phyloP scores from a whole-genome alignment of 1,140 invertebrate genomes.

The Potamilus streckersoni region DNA sequence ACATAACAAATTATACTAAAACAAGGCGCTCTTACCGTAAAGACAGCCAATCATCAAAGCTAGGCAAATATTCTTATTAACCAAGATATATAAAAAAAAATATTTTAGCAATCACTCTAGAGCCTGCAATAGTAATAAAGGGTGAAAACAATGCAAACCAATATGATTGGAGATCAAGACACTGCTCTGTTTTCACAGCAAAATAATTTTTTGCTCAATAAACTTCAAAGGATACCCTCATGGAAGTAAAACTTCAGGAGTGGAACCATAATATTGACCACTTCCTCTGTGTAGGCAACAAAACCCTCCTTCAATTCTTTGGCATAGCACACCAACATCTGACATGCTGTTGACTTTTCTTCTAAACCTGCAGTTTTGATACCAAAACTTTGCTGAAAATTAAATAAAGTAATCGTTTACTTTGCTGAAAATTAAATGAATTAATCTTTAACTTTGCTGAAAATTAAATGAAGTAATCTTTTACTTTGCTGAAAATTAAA shows the following conservation, averaged over 20 bases:
- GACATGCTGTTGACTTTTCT: conserved; percentile 98
- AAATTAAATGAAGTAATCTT: conserved; percentile 11
- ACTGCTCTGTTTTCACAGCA: not conserved
- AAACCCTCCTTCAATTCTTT: conserved; percentile 97
- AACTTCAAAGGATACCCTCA: conserved; percentile 76
- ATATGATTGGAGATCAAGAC: not conserved
- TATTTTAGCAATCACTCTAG: not conserved
- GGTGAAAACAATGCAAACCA: not conserved
- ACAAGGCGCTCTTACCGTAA: too few species aligned
- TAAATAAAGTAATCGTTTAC: too few species aligned
- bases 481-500: too few species aligned
- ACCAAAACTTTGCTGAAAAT: conserved; percentile 72
- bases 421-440: too few species aligned
- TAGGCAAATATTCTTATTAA: not conserved
- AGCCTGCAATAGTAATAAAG: too few species aligned
- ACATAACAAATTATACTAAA: too few species aligned
- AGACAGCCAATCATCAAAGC: too few species aligned
- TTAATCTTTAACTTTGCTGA: conserved; percentile 62
- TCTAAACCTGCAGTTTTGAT: conserved; percentile 83
- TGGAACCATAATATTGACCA: conserved; percentile 91
- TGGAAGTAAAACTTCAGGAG: conserved; percentile 99
- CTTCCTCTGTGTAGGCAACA: conserved; percentile 92
- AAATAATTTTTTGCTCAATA: not conserved
- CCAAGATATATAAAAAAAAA: not conserved
- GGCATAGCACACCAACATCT: conserved; percentile 99